Evolutionary conservation across 2,113 vertebrate species (phyloP).

Genomic region (Hemiscyllium ocellatum): DNA sequence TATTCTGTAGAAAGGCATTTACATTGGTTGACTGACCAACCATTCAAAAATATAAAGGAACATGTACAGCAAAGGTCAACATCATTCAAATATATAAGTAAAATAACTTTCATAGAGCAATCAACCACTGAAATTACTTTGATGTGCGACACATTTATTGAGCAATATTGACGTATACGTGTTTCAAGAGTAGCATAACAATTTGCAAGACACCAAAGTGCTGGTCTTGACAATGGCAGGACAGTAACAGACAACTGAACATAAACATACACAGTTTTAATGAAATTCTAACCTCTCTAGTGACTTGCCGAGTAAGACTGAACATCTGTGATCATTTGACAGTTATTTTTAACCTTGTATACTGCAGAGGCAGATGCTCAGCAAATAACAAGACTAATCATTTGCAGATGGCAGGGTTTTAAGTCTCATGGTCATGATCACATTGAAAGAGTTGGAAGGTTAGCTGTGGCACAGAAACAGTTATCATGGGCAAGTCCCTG

Average conservation of each 20-base stretch:
- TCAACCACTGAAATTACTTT: neutral
- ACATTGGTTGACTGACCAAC: neutral
- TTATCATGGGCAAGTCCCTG: neutral
- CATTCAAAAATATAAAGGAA: neutral
- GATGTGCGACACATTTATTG: neutral
- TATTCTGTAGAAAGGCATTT: neutral
- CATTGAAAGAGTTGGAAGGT: neutral
- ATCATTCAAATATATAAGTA: neutral
- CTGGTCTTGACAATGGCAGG: neutral
- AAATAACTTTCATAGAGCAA: neutral
- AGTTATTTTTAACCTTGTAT: neutral
- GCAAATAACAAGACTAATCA: neutral
- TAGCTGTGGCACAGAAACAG: neutral
- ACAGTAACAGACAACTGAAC: neutral
- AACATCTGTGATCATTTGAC: neutral
- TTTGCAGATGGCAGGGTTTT: neutral
- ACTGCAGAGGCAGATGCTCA: neutral
- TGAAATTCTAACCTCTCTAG: neutral
- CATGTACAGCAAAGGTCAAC: neutral
- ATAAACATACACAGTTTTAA: neutral
- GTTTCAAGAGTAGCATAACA: neutral
- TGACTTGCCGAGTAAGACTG: neutral
- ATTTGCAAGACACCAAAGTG: neutral
- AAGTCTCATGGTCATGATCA: neutral
- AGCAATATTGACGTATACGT: neutral